phyloP scores from a whole-genome alignment of 1,140 invertebrate species.

The Neodiprion fabricii region DNA sequence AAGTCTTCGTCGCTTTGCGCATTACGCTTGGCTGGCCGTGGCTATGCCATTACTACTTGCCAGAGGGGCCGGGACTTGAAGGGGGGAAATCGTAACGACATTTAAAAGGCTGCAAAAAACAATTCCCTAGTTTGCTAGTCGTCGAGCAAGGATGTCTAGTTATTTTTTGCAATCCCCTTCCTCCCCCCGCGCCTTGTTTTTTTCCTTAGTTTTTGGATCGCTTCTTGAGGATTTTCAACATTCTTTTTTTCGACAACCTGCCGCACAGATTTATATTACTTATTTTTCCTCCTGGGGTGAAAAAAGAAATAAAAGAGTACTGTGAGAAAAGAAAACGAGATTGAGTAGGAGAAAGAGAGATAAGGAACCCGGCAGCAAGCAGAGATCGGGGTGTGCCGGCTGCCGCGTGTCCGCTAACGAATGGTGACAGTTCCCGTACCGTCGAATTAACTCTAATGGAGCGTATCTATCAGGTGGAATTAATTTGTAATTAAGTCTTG shows the following conservation, averaged over 20 bases:
- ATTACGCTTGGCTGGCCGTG: slow-evolving; percentile 50
- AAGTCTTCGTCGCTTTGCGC: neutral
- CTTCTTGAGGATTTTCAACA: too few relatives aligned
- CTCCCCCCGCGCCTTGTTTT: too few relatives aligned
- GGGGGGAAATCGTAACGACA: too few relatives aligned
- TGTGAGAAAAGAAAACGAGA: neutral
- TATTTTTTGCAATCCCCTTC: too few relatives aligned
- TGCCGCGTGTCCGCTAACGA: slow-evolving; percentile 5
- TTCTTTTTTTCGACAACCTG: neutral
- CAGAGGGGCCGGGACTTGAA: neutral
- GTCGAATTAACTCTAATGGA: slow-evolving; percentile 7
- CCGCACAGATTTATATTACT: neutral
- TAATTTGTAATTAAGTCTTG: neutral
- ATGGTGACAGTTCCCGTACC: neutral
- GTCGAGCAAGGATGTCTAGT: too few relatives aligned
- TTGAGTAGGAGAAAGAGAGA: neutral
- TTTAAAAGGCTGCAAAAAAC: neutral
- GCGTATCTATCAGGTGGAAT: neutral
- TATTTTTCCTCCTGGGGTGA: slow-evolving; percentile 3
- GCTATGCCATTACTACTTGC: slow-evolving; percentile 42
- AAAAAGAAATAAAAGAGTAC: too few relatives aligned
- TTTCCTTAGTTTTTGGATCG: too few relatives aligned
- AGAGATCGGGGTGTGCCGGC: neutral
- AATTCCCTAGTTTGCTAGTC: too few relatives aligned
- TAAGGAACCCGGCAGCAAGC: neutral